Evolutionary conservation across 2,888 invertebrate genomes (phyloP), one percentile per base, ranked within the genome.

Genomic region (Argynnis bischoffii): DNA sequence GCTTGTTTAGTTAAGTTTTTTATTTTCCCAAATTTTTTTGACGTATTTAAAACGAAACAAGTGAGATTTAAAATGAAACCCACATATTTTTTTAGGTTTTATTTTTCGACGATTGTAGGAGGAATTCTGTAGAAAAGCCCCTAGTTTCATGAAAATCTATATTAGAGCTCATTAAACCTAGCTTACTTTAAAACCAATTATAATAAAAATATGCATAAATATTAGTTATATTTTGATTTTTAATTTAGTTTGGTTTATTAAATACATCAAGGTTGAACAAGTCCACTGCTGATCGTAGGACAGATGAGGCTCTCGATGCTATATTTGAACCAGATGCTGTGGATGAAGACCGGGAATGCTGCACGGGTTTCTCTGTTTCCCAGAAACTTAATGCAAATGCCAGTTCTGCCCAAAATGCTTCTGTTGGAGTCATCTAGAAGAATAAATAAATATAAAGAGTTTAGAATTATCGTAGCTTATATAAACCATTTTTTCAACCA

Each of bases 311-410:
- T 72, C 92, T 81, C 0, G 92, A 91, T 2, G 75, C 80, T 6
- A 74, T 74, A 8, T 84, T 78, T 3, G 81, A 81, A 0, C 72
- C 76, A 1, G 89, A 87, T 0, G 81, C 82, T 4, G 84, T 74
- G 0, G 92, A 90, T 0, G 90, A 83, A 0, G 90, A 86, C 0
- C 87, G 79, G 0, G 90, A 88, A 69, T 92, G 92, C 59, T 87
- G 83, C 6, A 96, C 96, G 1, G 95, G 95, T 77, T 97, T 97
- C 60, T 95, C 95, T 21, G 95, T 94, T 74, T 95, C 94, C 94
- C 95, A 95, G 78, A 97, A 94, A 81, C 95, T 94, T 21, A 96
- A 78, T 0, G 96, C 96, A 81, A 97, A 97, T 69, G 93, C 90
- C 0, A 96, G 79, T 82, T 97, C 97, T 0, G 94, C 93, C 79